phyloP scores from a whole-genome alignment of 2,888 invertebrate genomes.

The Linnaemya tessellans region DNA sequence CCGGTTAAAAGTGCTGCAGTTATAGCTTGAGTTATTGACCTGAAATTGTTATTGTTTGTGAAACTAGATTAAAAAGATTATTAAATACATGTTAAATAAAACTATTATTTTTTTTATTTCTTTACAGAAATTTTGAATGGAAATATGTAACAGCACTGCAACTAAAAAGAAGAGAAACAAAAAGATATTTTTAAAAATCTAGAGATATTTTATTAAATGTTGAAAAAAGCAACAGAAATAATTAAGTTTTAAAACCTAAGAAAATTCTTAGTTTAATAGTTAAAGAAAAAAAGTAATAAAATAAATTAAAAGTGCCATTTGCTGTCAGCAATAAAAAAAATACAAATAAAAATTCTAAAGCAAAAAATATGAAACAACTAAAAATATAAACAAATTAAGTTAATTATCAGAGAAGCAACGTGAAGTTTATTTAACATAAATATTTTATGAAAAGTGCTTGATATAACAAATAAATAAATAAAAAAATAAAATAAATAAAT shows the following conservation, averaged over 20 bases:
- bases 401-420: slow-evolving; percentile 1
- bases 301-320: slow-evolving; percentile 64
- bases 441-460: neutral
- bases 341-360: too few relatives aligned
- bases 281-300: neutral
- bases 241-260: neutral
- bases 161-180: too few relatives aligned
- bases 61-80: too few relatives aligned
- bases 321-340: slow-evolving; percentile 26
- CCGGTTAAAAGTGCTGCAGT: too few relatives aligned
- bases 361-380: neutral
- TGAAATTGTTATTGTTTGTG: too few relatives aligned
- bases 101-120: neutral
- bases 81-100: neutral
- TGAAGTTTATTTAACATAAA: neutral
- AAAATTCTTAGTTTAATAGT: too few relatives aligned
- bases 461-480: neutral
- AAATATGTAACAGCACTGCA: too few relatives aligned
- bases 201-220: neutral
- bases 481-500: neutral
- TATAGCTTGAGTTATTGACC: too few relatives aligned
- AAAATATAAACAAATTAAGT: slow-evolving; percentile 4
- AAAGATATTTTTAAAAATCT: too few relatives aligned
- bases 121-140: too few relatives aligned
- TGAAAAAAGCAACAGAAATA: slow-evolving; percentile 5